phyloP scores from a whole-genome alignment of 2,888 invertebrate species.

The Mythimna vitellina region DNA sequence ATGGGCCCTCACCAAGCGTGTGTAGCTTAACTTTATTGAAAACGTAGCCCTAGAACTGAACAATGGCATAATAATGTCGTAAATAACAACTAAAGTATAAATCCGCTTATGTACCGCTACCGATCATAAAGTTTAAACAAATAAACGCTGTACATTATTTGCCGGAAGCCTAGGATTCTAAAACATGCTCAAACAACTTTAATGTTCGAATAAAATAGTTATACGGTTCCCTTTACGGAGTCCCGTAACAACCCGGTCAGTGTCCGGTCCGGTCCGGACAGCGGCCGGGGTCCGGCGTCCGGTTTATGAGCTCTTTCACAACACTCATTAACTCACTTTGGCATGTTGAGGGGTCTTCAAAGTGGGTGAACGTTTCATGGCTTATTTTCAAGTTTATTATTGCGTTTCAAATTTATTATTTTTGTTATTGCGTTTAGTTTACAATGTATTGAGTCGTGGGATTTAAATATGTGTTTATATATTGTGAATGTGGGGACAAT shows the following conservation, averaged over 20 bases:
- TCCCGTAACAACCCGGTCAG: constrained; percentile 14
- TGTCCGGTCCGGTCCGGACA: constrained; percentile 2
- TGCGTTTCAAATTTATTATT: neutral
- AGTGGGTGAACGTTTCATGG: constrained; percentile 6
- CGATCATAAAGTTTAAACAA: neutral
- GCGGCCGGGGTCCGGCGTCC: constrained; percentile 47
- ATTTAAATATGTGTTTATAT: too few species aligned
- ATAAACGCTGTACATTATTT: constrained; percentile 12
- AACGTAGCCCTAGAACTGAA: too few species aligned
- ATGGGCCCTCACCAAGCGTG: too few species aligned
- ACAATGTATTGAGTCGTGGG: neutral
- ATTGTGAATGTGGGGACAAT: too few species aligned
- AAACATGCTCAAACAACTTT: constrained; percentile 40
- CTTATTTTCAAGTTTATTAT: constrained; percentile 18
- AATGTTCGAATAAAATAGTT: constrained; percentile 55
- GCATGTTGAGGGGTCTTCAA: constrained; percentile 30
- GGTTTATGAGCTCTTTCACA: constrained; percentile 51
- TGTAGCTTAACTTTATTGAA: too few species aligned
- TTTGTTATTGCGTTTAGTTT: constrained; percentile 7
- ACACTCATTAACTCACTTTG: constrained; percentile 55
- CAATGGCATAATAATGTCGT: too few species aligned
- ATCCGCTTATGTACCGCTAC: neutral
- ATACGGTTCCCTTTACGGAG: constrained; percentile 25
- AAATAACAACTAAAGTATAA: neutral
- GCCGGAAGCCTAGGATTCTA: constrained; percentile 13